Percentiles rank a stretch among this genome's conserved stretches.
These are phyloP conservation scores for Apostichopus japonicus DNA, from an alignment of 35 echinoderm and acorn worm species.

Conservation along the genomic window DNA sequence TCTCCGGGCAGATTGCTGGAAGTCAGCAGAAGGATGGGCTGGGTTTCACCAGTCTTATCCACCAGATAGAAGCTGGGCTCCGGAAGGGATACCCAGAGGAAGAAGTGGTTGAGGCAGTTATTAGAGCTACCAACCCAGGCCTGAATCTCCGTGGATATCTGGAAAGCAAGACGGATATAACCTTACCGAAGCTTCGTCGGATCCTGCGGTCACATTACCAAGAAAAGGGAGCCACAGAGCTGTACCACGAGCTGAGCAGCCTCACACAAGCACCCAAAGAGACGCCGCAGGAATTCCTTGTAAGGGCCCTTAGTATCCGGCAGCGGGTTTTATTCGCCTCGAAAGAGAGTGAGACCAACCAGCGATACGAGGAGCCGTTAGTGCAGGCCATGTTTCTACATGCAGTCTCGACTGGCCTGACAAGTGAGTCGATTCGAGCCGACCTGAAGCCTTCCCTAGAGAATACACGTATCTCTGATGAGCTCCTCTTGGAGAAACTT, in stretches of 20 bases:
- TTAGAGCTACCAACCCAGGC: conserved; percentile 38
- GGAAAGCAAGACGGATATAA: conserved; percentile 16
- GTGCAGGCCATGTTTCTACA: conserved; percentile 68
- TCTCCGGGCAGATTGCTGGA: too few species aligned
- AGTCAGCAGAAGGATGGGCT: conserved; percentile 51
- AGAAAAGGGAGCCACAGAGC: conserved; percentile 58
- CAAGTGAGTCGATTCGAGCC: conserved; percentile 13
- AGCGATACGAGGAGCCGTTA: conserved; percentile 31
- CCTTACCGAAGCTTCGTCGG: neutral
- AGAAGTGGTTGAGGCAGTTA: conserved; percentile 54
- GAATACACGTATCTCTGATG: neutral
- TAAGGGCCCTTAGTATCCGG: conserved; percentile 49
- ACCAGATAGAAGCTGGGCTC: conserved; percentile 59
- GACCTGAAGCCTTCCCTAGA: conserved; percentile 53
- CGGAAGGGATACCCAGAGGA: conserved; percentile 21
- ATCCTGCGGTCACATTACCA: conserved; percentile 53
- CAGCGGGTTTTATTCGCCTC: conserved; percentile 61
- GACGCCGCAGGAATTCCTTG: conserved; percentile 56
- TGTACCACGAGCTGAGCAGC: conserved; percentile 57
- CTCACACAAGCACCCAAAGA: conserved; percentile 32
- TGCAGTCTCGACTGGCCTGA: conserved; percentile 26
- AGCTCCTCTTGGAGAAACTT: too few species aligned
- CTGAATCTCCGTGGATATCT: conserved; percentile 47
- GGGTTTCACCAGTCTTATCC: conserved; percentile 13
- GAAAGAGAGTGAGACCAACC: neutral